Evolutionary conservation across 2,888 invertebrate species (phyloP).

Genomic region (Lacanobia wlatinum): DNA sequence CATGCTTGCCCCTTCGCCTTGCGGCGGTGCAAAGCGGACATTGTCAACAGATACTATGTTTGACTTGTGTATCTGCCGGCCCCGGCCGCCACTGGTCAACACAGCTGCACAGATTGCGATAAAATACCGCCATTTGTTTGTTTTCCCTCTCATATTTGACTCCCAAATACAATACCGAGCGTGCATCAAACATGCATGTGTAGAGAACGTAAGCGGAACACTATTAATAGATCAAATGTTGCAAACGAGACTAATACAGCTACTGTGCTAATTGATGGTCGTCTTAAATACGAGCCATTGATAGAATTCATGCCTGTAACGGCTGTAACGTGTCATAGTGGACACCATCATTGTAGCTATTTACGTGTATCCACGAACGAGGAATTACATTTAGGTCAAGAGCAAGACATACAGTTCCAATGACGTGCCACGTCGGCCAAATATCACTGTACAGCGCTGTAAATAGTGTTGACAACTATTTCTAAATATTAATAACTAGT

Average conservation of each 20-base stretch:
- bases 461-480: slow-evolving; percentile 53
- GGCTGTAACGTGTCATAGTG: slow-evolving; percentile 40
- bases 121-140: slow-evolving; percentile 67
- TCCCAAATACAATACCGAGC: slow-evolving; percentile 50
- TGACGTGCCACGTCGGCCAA: slow-evolving; percentile 39
- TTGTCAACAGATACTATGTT: slow-evolving; percentile 72
- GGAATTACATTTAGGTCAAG: slow-evolving; percentile 66
- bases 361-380: slow-evolving; percentile 55
- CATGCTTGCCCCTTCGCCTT: slow-evolving; percentile 29
- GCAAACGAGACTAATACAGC: slow-evolving; percentile 56
- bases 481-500: slow-evolving; percentile 30
- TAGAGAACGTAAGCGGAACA: slow-evolving; percentile 52
- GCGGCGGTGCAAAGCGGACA: slow-evolving; percentile 57
- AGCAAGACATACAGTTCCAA: slow-evolving; percentile 51
- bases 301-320: slow-evolving; percentile 46
- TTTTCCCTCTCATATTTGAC: slow-evolving; percentile 68
- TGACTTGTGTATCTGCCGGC: slow-evolving; percentile 58
- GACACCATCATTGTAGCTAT: slow-evolving; percentile 63
- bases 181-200: slow-evolving; percentile 49
- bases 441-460: slow-evolving; percentile 26
- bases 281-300: slow-evolving; percentile 55
- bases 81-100: slow-evolving; percentile 47
- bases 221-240: slow-evolving; percentile 67
- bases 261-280: slow-evolving; percentile 63
- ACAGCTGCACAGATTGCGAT: slow-evolving; percentile 70